Percentiles rank a stretch among this genome's conserved stretches.
These are phyloP conservation scores for Caenorhabditis angaria DNA, from an alignment of 2,888 invertebrate species.

Conservation along the genomic window DNA sequence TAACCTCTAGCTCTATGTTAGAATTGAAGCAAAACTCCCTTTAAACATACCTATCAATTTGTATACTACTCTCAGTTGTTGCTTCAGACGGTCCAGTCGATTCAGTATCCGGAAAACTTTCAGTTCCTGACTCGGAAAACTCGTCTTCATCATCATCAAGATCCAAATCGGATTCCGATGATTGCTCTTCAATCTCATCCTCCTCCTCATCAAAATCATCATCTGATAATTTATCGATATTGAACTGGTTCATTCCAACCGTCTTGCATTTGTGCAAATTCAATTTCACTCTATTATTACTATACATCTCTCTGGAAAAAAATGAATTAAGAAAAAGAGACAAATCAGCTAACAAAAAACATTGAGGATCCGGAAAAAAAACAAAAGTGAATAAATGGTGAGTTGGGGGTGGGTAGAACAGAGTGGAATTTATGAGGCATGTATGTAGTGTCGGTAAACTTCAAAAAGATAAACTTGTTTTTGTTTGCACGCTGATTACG, in stretches of 20 bases:
- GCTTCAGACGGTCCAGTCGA: constrained; percentile 38
- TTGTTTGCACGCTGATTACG: neutral
- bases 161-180: constrained; percentile 27
- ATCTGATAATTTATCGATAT: constrained; percentile 31
- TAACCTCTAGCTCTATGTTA: too few relatives aligned
- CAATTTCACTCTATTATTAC: constrained; percentile 10
- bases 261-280: constrained; percentile 40
- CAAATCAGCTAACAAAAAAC: constrained; percentile 19
- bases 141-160: too few relatives aligned
- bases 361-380: constrained; percentile 16
- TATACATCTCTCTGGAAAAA: constrained; percentile 5
- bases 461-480: neutral
- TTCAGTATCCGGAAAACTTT: constrained; percentile 33
- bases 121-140: constrained; percentile 31
- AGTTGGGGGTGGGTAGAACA: constrained; percentile 12
- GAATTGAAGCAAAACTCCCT: too few relatives aligned
- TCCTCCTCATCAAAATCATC: constrained; percentile 28
- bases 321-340: neutral
- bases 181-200: constrained; percentile 10
- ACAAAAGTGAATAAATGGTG: constrained; percentile 4
- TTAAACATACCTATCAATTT: constrained; percentile 27
- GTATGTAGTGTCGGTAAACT: constrained; percentile 19
- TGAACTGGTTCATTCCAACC: constrained; percentile 31
- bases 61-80: constrained; percentile 30
- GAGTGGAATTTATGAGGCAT: constrained; percentile 29